Evolutionary conservation across 2,797 vertebrate genomes (phyloP), one percentile per base, ranked within the genome.

Genomic region (Muraenolepis orangiensis): DNA sequence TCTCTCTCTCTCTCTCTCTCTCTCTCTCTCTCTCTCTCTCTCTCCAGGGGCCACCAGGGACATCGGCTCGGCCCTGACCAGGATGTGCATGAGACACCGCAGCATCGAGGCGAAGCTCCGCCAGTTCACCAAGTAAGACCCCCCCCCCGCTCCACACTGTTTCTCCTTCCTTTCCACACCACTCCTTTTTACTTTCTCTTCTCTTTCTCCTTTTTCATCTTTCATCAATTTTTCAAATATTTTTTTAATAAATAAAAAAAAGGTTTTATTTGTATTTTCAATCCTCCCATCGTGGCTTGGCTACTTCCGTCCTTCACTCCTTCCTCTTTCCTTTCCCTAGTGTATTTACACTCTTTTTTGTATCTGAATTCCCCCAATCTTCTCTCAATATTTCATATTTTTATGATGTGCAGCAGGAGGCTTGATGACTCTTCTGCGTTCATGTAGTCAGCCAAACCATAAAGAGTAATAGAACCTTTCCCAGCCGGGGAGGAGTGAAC

Each of bases 1-100:
- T 57, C 51, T 20, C 20, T n/a, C 51, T 57, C 20, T 57, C n/a
- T 26, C n/a, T 64, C 57, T 1, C 6, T 38, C 51, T 57, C 51
- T 20, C 20, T n/a, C n/a, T n/a, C n/a, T n/a, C 51, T 57, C 20
- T 57, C n/a, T 26, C n/a, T 64, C 57, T 1, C 6, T 38, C 51
- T 57, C 51, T 20, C 20, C 91, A 98, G 97, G 97, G 79, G 97
- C 96, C 80, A 98, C 97, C 0, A 91, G 97, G 81, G 97, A 98
- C 83, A 98, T 98, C 0, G 97, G 97, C 82, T 98, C 97, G 0
- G 96, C 97, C 0, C 93, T 98, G 84, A 98, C 97, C 81, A 94
- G 97, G 77, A 98, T 98, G 97, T 98, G 97, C 87, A 98, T 98
- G 97, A 93, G 97, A 79, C 97, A 98, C 88, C 96, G 96, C 87